Base-by-base conservation (phyloP, 2,797 vertebrate genomes). In the Poeciliopsis gracilis region DNA sequence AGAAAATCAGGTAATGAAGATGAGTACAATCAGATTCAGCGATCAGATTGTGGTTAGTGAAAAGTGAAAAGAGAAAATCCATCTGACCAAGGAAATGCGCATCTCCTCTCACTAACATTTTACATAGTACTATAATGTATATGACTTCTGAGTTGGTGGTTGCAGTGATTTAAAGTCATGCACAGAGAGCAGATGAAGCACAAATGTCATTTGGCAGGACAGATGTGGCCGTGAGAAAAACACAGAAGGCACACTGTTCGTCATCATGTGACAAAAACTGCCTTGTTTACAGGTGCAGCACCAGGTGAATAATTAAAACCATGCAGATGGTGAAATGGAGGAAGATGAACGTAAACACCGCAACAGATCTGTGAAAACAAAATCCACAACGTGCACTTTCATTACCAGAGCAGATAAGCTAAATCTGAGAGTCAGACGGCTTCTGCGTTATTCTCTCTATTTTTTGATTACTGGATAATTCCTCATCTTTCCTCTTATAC, bases 231-330 rank as follows among this genome's bases (percentile, higher is more conserved):
- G 25, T 28, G 51, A 18, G 75, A 43, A 70, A 76, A 55, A 71
- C 67, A 72, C 45, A 43, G 30, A 78, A 82, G 72, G 71, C 55
- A 53, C 74, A 30, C 71, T 72, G 84, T 87, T 84, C 87, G 81
- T 87, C 88, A 87, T 79, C 63, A 33, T 77, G 81, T 81, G 73
- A 81, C 59, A 78, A 82, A 84, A 89, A 90, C 85, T 87, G 75
- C 28, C 79, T 82, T 79, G 74, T 85, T 80, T 78, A 67, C 70
- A 16, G 47, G 77, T 71, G 78, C 71, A 67, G 79, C 79, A 77
- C 78, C 81, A 82, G 81, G 75, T 90, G 86, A 92, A 94, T 90
- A 89, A 91, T 91, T 78, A 77, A 91, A 86, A 57, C 69, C 85
- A 55, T 45, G 63, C 57, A 76, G 53, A 71, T 63, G 75, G 73